phyloP scores from a whole-genome alignment of 2,888 invertebrate species.

The Barypeithes pellucidus region DNA sequence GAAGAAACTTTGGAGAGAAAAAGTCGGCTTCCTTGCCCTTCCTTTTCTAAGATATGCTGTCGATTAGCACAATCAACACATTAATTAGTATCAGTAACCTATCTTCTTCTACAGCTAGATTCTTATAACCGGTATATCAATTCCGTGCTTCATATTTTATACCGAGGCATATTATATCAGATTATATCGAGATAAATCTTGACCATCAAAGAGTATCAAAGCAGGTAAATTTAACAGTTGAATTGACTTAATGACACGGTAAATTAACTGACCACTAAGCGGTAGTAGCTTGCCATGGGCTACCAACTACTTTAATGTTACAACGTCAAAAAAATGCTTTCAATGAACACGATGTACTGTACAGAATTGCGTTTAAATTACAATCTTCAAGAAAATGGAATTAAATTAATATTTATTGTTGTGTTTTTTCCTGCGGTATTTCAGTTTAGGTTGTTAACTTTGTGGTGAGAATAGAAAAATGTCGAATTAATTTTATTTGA shows the following conservation, averaged over 20 bases:
- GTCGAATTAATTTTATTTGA: not conserved
- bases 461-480: conserved; percentile 24
- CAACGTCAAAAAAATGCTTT: conserved; percentile 39
- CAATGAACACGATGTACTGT: conserved; percentile 49
- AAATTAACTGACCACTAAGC: conserved; percentile 60
- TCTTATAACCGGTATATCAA: conserved; percentile 34
- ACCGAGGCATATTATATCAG: conserved; percentile 29
- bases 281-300: conserved; percentile 58
- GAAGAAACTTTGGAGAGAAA: too few relatives aligned
- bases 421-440: conserved; percentile 33
- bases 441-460: conserved; percentile 36
- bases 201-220: conserved; percentile 50
- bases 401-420: conserved; percentile 48
- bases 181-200: conserved; percentile 36
- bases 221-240: conserved; percentile 60
- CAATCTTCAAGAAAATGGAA: conserved; percentile 50
- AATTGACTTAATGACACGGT: conserved; percentile 61
- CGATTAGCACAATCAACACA: too few relatives aligned
- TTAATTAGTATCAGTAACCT: not conserved
- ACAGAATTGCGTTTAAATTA: conserved; percentile 53
- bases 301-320: conserved; percentile 56
- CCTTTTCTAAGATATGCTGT: too few relatives aligned
- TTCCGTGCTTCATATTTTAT: conserved; percentile 38
- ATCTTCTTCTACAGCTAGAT: not conserved
- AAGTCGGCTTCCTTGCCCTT: too few relatives aligned